Percentiles rank a stretch among this genome's conserved stretches.
These are phyloP conservation scores for Echiichthys vipera DNA, from an alignment of 2,797 vertebrate species.

Conservation along the genomic window DNA sequence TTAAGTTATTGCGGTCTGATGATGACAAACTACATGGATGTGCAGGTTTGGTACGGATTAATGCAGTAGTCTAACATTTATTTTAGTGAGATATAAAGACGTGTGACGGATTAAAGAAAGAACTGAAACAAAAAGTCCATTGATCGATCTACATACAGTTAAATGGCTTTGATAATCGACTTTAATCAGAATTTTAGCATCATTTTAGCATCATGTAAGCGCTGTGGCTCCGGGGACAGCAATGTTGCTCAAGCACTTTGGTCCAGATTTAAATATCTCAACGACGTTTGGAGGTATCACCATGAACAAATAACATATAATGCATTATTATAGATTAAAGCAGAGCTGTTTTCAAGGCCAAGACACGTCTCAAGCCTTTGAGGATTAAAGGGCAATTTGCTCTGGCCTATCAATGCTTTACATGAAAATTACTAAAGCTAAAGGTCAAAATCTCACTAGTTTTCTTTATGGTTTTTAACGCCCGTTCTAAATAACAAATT, in stretches of 20 bases:
- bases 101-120: neutral
- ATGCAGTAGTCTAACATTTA: neutral
- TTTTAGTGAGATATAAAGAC: neutral
- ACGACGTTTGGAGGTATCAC: neutral
- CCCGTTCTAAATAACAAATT: no score
- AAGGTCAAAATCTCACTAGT: no score
- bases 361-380: neutral
- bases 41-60: neutral
- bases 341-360: neutral
- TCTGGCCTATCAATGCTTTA: neutral
- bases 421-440: neutral
- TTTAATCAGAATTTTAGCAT: neutral
- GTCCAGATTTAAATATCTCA: neutral
- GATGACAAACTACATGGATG: neutral
- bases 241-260: neutral
- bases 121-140: neutral
- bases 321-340: neutral
- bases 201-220: neutral
- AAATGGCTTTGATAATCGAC: neutral
- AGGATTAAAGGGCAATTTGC: neutral
- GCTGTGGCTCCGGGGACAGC: neutral
- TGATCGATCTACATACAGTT: neutral
- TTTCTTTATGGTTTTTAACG: no score
- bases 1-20: neutral
- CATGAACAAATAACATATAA: neutral